Evolutionary conservation across 2,888 invertebrate species (phyloP), one percentile per base, ranked within the genome.

Genomic region (Invenusta paracnida): DNA sequence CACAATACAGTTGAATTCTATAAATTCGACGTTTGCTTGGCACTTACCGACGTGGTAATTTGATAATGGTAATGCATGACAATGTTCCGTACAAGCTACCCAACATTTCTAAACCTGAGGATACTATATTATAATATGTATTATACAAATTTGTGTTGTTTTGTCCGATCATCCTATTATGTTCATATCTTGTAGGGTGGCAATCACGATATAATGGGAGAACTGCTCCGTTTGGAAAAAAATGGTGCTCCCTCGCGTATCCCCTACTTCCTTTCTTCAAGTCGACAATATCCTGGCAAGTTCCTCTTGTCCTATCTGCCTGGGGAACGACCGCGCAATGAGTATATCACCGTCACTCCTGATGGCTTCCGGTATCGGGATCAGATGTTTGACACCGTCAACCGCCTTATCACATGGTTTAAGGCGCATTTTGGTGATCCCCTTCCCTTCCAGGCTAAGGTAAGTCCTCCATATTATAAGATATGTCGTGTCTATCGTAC

Each of bases 401-500:
- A 94, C 73, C 93, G 94, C 13, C 91, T 98, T 86, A 93, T 99
- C 89, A 94, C 95, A 87, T 99, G 98, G 98, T 99, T 99, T 92
- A 99, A 99, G 91, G 96, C 96, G 91, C 97, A 99, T 91, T 99
- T 96, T 93, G 93, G 96, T 88, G 97, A 98, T 90, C 96, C 97
- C n/a, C 83, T 48, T 11, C 48, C 48, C 17, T 48, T 11, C 17
- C 48, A 48, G n/a, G n/a, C n/a, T n/a, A n/a, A n/a, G n/a, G n/a
- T n/a, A n/a, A n/a, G n/a, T n/a, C n/a, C n/a, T n/a, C n/a, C n/a
- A n/a, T n/a, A n/a, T n/a, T n/a, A n/a, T n/a, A n/a, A n/a, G n/a
- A n/a, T n/a, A n/a, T n/a, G n/a, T n/a, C n/a, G n/a, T n/a, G n/a
- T n/a, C n/a, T n/a, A n/a, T n/a, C n/a, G n/a, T n/a, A n/a, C n/a